Conservation (phyloP, 1,140 invertebrate species). For the Drosophila kohkoa region DNA sequence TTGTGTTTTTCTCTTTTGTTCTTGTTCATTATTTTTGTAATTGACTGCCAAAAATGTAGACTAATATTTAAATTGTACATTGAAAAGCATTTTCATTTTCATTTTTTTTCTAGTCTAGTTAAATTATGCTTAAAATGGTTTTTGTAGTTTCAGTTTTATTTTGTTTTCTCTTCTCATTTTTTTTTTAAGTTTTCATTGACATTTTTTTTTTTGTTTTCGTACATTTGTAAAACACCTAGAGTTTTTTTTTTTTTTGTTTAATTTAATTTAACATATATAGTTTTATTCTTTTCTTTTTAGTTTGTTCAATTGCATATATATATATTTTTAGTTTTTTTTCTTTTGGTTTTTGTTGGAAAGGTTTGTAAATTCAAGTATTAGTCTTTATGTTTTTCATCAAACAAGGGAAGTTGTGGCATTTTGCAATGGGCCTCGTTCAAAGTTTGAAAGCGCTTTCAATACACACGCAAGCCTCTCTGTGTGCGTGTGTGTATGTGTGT, state of each 20-base stretch:
- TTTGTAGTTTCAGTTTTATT: conserved; percentile 35
- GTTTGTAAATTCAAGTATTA: conserved; percentile 77
- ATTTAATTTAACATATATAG: conserved; percentile 63
- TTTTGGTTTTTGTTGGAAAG: conserved; percentile 54
- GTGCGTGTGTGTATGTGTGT: neutral
- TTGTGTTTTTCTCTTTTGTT: neutral
- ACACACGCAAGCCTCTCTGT: neutral
- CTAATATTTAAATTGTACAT: conserved; percentile 48
- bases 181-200: conserved; percentile 21
- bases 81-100: conserved; percentile 35
- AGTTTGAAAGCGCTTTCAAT: conserved; percentile 12
- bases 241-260: conserved; percentile 45
- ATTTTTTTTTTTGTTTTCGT: conserved; percentile 35
- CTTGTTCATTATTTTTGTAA: conserved; percentile 18
- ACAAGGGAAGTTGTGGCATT: conserved; percentile 70
- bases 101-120: conserved; percentile 51
- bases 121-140: conserved; percentile 63
- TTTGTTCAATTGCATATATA: conserved; percentile 44
- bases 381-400: conserved; percentile 80
- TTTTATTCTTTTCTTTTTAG: conserved; percentile 18
- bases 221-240: conserved; percentile 79
- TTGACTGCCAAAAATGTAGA: conserved; percentile 52
- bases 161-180: conserved; percentile 5
- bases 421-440: conserved; percentile 6
- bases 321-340: conserved; percentile 30